Evolutionary conservation across 1,140 invertebrate species (phyloP), one percentile per base, ranked within the genome.

Genomic region (Drosophila nannoptera): DNA sequence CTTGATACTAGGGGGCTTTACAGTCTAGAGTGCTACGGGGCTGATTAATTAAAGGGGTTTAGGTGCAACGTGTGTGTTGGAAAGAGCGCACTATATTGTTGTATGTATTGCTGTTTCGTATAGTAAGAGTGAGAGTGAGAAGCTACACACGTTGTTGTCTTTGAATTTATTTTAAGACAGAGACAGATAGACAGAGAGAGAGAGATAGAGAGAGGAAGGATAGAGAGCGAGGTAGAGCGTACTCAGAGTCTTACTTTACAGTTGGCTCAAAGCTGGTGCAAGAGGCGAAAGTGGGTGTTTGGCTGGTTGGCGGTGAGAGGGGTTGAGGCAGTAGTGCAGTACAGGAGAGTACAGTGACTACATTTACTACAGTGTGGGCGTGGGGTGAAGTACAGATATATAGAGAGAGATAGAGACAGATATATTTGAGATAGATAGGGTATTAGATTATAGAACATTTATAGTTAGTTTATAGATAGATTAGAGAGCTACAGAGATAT

Each of bases 111-210:
- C 8, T 53, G 33, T 32, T 62, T 55, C 50, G 58, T 61, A 65
- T 78, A 54, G 61, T 65, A 73, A 67, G 54, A 66, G 73, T 72
- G 45, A 29, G 73, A 73, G 78, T 81, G 77, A 81, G 77, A 50
- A 70, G 67, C 81, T 87, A 87, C 82, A 86, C 81, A 81, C 81
- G 82, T 81, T 75, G 78, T 65, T 52, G 63, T 54, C 72, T 75
- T 50, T 65, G 65, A 64, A 75, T 14, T 56, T 32, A 43, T 43
- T 43, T 43, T 22, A 22, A 22, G 22, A 43, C 6, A 43, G 12
- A 43, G 40, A 43, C 12, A 33, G 22, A 16, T 45, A 33, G 48
- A 61, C 48, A 70, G 60, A 61, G 59, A 54, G 62, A 73, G 67
- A 56, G 62, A 69, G 49, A 22, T 6, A 14, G 38, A 36, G 46